Evolutionary conservation across 2,797 vertebrate genomes (phyloP), one percentile per base, ranked within the genome.

Genomic region (Esox lucius): DNA sequence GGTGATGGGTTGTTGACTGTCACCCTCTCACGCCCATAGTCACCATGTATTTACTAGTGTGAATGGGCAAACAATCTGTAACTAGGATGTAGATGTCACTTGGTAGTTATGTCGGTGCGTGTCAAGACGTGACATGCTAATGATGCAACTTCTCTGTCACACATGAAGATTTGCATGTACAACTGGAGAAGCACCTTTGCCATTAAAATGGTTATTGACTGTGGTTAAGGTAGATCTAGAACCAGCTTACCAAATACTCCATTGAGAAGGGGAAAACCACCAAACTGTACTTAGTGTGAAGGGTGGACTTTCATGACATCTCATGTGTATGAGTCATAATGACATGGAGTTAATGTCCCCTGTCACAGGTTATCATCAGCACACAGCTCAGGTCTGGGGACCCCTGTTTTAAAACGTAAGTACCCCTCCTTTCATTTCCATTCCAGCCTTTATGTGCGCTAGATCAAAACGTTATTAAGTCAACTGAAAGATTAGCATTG

Each of bases 351-450:
- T 51, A 1, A 28, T 49, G 16, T 77, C 19, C 48, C 80, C 77
- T 87, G 15, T 86, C n/a, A 39, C 82, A 99, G 98, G 95, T 99
- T 82, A 91, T 96, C 81, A 98, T 99, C 86, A 95, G 93, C 46
- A 98, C 96, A 92, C 97, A 98, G 73, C 94, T 99, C 0, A 96
- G 97, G 96, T 98, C 96, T n/a, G 97, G 97, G 84, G 98, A 99
- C 87, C 97, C 97, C 0, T 99, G 97, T 91, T 99, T 99, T 89
- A 99, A 99, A 96, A 97, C 85, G 98, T 99, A 93, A 96, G 97
- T 71, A 51, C 49, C 71, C 3, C 17, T 77, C 39, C 42, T 71
- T 56, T 11, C 28, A 16, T 22, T 19, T 11, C 16, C 13, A 64
- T 56, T 56, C 13, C 8, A 51, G 33, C 1, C 70, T 71, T 0